These are phyloP conservation scores for Menidia menidia DNA, from an alignment of 2,797 vertebrate genomes.

Conservation along the genomic window DNA sequence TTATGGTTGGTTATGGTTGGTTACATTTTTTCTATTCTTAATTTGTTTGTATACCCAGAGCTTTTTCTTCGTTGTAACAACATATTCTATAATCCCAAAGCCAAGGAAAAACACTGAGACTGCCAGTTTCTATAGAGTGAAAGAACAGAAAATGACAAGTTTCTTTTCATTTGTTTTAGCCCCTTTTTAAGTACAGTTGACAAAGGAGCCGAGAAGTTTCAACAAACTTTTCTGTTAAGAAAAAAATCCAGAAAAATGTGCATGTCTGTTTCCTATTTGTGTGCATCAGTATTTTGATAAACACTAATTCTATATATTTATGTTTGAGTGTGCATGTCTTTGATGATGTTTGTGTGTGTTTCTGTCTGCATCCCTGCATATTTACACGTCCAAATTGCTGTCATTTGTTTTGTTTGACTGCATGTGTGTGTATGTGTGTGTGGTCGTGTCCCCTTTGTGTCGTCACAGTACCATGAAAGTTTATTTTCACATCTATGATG, in stretches of 20 bases:
- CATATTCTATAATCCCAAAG: not conserved
- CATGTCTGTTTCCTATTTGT: slow-evolving; percentile 3
- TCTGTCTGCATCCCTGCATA: slow-evolving; percentile 38
- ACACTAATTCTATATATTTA: slow-evolving; percentile 23
- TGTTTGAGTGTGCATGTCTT: slow-evolving; percentile 25
- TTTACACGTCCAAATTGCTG: slow-evolving; percentile 54
- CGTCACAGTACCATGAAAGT: slow-evolving; percentile 43
- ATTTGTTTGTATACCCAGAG: not conserved
- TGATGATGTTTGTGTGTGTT: slow-evolving; percentile 55
- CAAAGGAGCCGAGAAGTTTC: not conserved
- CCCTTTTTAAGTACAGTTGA: not conserved
- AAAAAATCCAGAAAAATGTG: no score
- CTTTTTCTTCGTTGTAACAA: not conserved
- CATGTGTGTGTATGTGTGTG: slow-evolving; percentile 39
- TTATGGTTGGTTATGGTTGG: no score
- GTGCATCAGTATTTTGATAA: slow-evolving; percentile 4
- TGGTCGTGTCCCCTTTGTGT: slow-evolving; percentile 49
- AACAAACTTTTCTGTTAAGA: not conserved
- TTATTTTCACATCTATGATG: slow-evolving; percentile 66
- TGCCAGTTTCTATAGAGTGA: not conserved
- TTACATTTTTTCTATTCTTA: not conserved
- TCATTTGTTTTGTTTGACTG: slow-evolving; percentile 46
- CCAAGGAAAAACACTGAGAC: not conserved
- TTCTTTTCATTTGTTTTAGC: slow-evolving; percentile 27
- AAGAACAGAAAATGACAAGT: not conserved